Evolutionary conservation across 2,797 vertebrate species (phyloP).

Genomic region (Lindbergichthys nudifrons): DNA sequence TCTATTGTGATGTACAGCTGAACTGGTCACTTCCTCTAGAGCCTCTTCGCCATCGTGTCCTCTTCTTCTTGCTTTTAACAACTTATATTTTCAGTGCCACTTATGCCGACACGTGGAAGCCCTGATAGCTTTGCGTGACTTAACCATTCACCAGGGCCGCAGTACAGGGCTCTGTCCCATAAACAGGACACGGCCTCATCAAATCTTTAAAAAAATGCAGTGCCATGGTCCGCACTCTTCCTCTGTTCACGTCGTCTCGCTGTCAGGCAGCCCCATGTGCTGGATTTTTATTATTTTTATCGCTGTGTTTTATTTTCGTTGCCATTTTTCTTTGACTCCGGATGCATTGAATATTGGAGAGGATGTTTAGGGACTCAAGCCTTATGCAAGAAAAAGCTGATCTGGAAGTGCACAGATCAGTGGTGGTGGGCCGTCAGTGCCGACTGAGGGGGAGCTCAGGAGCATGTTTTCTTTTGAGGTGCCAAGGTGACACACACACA

Average conservation of each 20-base stretch:
- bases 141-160: conserved; percentile 52
- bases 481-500: conserved; percentile 70
- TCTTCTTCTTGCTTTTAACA: conserved; percentile 57
- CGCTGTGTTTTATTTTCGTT: conserved; percentile 55
- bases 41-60: conserved; percentile 41
- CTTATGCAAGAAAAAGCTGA: conserved; percentile 77
- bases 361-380: conserved; percentile 67
- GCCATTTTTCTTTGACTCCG: conserved; percentile 42
- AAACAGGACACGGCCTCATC: conserved; percentile 4
- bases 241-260: conserved; percentile 26
- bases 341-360: conserved; percentile 47
- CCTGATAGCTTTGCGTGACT: conserved; percentile 59
- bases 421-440: conserved; percentile 60
- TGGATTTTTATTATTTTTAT: conserved; percentile 59
- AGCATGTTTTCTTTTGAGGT: conserved; percentile 75
- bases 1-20: conserved; percentile 62
- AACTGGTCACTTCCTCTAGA: conserved; percentile 73
- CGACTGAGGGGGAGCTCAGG: conserved; percentile 73
- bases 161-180: conserved; percentile 33
- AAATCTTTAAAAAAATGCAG: conserved; percentile 29
- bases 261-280: conserved; percentile 61
- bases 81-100: conserved; percentile 68
- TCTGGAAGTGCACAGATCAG: conserved; percentile 54
- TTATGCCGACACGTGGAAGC: conserved; percentile 53
- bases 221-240: conserved; percentile 62